These are phyloP conservation scores for Siniperca scherzeri DNA, from an alignment of 2,797 vertebrate genomes.

Conservation along the genomic window DNA sequence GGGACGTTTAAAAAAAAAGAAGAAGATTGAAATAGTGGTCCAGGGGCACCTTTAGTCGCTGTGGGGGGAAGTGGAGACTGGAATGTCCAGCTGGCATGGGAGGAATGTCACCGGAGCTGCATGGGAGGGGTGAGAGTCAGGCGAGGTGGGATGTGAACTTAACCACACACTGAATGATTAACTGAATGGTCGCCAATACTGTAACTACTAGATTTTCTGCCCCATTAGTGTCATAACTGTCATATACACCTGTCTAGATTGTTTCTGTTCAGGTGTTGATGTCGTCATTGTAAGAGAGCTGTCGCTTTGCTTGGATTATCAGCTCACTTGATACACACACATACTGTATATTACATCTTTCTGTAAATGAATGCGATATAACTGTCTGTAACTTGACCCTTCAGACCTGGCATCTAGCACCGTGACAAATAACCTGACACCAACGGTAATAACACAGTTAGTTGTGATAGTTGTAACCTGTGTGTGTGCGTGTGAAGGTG, in stretches of 20 bases:
- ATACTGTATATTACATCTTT: neutral
- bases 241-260: neutral
- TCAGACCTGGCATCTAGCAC: constrained; percentile 3
- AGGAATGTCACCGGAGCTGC: constrained; percentile 72
- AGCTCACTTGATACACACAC: neutral
- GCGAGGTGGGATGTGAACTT: constrained; percentile 53
- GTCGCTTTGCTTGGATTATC: neutral
- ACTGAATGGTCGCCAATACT: constrained; percentile 10
- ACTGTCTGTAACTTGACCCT: neutral
- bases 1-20: neutral
- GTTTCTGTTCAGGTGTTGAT: constrained; percentile 3
- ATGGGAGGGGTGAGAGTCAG: constrained; percentile 43
- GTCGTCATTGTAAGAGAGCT: neutral
- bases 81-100: constrained; percentile 77
- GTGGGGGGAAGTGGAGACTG: constrained; percentile 46
- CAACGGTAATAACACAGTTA: neutral
- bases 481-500: constrained; percentile 19
- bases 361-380: neutral
- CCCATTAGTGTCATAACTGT: constrained; percentile 31
- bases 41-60: constrained; percentile 43
- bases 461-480: constrained; percentile 12
- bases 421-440: constrained; percentile 7
- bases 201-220: constrained; percentile 30
- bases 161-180: constrained; percentile 38
- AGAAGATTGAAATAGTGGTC: constrained; percentile 23